phyloP scores from a whole-genome alignment of 2,113 vertebrate genomes.

The Lanius collurio region DNA sequence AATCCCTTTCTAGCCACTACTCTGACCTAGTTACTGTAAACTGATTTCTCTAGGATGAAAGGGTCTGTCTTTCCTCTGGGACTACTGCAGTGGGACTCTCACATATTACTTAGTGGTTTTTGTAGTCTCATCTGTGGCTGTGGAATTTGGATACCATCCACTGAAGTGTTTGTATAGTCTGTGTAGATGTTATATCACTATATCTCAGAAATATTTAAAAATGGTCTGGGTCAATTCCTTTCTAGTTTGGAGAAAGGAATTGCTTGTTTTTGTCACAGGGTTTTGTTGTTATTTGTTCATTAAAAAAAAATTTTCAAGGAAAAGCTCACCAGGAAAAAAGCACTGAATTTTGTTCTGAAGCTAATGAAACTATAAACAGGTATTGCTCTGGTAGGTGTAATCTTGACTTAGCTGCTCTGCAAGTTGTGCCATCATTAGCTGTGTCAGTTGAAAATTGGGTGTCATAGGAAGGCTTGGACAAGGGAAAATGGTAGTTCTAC shows the following conservation, averaged over 20 bases:
- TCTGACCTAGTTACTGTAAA: slow-evolving; percentile 23
- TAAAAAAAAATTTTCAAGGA: not conserved
- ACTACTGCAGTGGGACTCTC: not conserved
- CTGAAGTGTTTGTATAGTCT: not conserved
- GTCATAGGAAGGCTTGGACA: not conserved
- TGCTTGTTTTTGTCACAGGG: not conserved
- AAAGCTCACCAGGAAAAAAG: not conserved
- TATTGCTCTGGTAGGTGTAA: not conserved
- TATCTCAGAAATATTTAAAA: not conserved
- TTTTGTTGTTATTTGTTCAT: not conserved
- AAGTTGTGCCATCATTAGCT: not conserved
- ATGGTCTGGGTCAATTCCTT: not conserved
- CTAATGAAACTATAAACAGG: not conserved
- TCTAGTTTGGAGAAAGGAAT: not conserved
- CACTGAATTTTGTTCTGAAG: not conserved
- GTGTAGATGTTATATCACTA: not conserved
- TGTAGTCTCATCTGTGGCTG: not conserved
- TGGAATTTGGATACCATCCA: not conserved
- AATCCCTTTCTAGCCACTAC: slow-evolving; percentile 3
- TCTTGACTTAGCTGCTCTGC: not conserved
- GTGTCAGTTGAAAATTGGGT: not conserved
- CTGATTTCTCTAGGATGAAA: slow-evolving; percentile 17
- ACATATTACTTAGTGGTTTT: not conserved
- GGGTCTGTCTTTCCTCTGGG: not conserved
- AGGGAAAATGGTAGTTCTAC: not conserved